These are phyloP conservation scores for Serrognathus titanus DNA, from an alignment of 2,888 invertebrate species.

Conservation along the genomic window DNA sequence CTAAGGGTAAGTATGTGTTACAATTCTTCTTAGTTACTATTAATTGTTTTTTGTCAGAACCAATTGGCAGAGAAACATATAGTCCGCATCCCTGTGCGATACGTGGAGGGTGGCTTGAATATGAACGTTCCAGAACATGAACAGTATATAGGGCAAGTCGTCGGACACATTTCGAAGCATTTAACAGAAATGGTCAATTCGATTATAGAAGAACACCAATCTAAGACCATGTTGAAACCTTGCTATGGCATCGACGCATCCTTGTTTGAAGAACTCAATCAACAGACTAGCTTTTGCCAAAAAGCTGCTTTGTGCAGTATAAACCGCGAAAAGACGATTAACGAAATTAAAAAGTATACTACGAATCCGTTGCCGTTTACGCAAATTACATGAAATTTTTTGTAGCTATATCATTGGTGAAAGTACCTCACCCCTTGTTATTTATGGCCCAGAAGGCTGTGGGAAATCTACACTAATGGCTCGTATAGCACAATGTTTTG, in stretches of 20 bases:
- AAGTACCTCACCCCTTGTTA: constrained; percentile 62
- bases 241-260: constrained; percentile 61
- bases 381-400: background rate
- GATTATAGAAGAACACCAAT: constrained; percentile 65
- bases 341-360: constrained; percentile 63
- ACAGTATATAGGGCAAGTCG: constrained; percentile 63
- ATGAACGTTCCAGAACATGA: constrained; percentile 55
- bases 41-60: constrained; percentile 48
- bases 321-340: constrained; percentile 65
- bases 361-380: background rate
- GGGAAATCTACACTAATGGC: constrained; percentile 81
- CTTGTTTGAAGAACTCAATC: constrained; percentile 66
- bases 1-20: constrained; percentile 56
- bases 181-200: constrained; percentile 66
- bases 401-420: constrained; percentile 63
- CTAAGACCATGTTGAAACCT: constrained; percentile 56
- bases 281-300: constrained; percentile 71
- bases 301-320: constrained; percentile 67
- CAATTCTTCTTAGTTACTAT: background rate
- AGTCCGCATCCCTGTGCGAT: constrained; percentile 57
- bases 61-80: constrained; percentile 74
- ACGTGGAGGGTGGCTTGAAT: constrained; percentile 52
- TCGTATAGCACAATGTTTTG: constrained; percentile 64
- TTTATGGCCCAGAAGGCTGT: constrained; percentile 77
- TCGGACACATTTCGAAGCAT: constrained; percentile 62